A percentile compares a stretch with the other conserved stretches of the same genome.
These are phyloP conservation scores for Litoditis marina DNA, from an alignment of 2,888 invertebrate species.

Conservation along the genomic window DNA sequence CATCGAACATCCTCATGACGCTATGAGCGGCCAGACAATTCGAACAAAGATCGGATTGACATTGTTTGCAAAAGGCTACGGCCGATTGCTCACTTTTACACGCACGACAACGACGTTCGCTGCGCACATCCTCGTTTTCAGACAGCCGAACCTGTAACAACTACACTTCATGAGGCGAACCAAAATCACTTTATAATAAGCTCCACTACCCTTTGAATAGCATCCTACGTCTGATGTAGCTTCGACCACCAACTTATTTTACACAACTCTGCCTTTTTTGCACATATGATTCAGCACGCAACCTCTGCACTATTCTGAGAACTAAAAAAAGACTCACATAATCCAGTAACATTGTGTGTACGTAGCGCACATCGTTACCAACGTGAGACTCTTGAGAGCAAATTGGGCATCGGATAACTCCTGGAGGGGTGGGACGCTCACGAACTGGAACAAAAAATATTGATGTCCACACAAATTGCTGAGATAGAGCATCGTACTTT, in stretches of 20 bases:
- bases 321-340: slow-evolving; percentile 37
- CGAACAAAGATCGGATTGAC: slow-evolving; percentile 86
- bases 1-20: slow-evolving; percentile 94
- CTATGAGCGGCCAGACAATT: slow-evolving; percentile 92
- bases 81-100: slow-evolving; percentile 93
- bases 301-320: too few relatives aligned
- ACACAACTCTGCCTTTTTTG: too few relatives aligned
- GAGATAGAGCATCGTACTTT: too few relatives aligned
- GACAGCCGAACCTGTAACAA: slow-evolving; percentile 37
- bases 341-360: slow-evolving; percentile 79
- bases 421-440: slow-evolving; percentile 51
- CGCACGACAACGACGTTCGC: slow-evolving; percentile 77
- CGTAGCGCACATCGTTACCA: slow-evolving; percentile 62
- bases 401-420: slow-evolving; percentile 64
- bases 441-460: slow-evolving; percentile 9
- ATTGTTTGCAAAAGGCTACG: slow-evolving; percentile 85
- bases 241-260: too few relatives aligned
- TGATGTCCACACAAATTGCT: too few relatives aligned
- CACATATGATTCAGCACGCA: too few relatives aligned
- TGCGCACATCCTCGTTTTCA: slow-evolving; percentile 27
- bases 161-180: too few relatives aligned
- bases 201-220: too few relatives aligned
- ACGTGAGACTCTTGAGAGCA: slow-evolving; percentile 72
- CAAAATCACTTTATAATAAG: too few relatives aligned
- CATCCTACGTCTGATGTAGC: too few relatives aligned